phyloP scores from a whole-genome alignment of 1,140 invertebrate species.

The Dreissena polymorpha region DNA sequence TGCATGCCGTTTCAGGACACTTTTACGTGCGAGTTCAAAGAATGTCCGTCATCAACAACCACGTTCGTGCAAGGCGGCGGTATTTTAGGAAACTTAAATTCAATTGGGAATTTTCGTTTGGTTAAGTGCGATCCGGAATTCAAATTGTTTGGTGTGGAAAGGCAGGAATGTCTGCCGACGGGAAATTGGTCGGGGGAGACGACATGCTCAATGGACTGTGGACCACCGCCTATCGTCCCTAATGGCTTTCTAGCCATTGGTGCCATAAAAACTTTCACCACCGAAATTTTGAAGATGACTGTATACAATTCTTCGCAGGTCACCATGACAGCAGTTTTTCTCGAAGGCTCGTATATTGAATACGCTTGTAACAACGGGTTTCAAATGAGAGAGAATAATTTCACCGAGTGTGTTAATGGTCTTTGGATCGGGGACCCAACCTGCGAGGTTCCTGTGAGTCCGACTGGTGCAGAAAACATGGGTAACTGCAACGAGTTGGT shows the following conservation, averaged over 20 bases:
- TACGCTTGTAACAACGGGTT: background rate
- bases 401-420: constrained; percentile 24
- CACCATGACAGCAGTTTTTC: background rate
- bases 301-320: too few relatives aligned
- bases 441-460: background rate
- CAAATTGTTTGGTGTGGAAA: background rate
- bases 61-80: background rate
- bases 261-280: background rate
- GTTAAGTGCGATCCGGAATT: background rate
- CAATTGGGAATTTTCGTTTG: background rate
- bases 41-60: too few relatives aligned
- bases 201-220: background rate
- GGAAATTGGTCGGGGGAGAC: background rate
- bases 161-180: background rate
- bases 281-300: too few relatives aligned
- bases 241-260: background rate
- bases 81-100: constrained; percentile 29
- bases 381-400: background rate
- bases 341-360: constrained; percentile 17
- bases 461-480: too few relatives aligned
- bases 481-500: too few relatives aligned
- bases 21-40: too few relatives aligned
- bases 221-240: background rate
- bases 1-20: background rate
- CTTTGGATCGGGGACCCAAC: background rate